Conservation (phyloP, 2,888 invertebrate genomes). For the Euproctis similis region DNA sequence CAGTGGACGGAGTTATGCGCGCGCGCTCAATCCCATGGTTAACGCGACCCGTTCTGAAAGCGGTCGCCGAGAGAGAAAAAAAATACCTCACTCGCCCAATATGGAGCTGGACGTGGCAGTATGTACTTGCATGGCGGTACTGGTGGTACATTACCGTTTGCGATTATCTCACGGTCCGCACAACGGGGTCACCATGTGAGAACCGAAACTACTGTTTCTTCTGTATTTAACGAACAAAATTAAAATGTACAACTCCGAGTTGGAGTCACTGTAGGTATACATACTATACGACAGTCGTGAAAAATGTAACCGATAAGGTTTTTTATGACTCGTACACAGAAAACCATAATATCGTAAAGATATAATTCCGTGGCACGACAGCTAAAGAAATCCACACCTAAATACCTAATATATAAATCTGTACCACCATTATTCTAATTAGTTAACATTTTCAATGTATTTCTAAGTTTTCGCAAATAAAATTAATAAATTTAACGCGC, state of each 20-base stretch:
- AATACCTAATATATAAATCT: too few relatives aligned
- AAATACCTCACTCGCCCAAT: conserved; percentile 57
- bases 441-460: too few relatives aligned
- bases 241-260: conserved; percentile 40
- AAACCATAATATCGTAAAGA: conserved; percentile 34
- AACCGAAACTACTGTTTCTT: conserved; percentile 54
- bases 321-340: conserved; percentile 31
- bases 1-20: conserved; percentile 40
- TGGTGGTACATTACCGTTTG: conserved; percentile 63
- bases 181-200: conserved; percentile 65
- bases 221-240: conserved; percentile 46
- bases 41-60: conserved; percentile 26
- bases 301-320: conserved; percentile 46
- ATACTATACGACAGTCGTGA: conserved; percentile 41
- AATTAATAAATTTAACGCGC: too few relatives aligned
- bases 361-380: conserved; percentile 32
- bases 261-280: conserved; percentile 51
- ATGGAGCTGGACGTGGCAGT: conserved; percentile 58
- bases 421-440: too few relatives aligned
- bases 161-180: conserved; percentile 68
- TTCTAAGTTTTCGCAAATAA: too few relatives aligned
- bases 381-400: conserved; percentile 33
- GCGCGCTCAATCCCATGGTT: conserved; percentile 44
- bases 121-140: conserved; percentile 66
- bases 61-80: conserved; percentile 46